Conservation (phyloP, 2,113 vertebrate genomes). For the Etia nguti region DNA sequence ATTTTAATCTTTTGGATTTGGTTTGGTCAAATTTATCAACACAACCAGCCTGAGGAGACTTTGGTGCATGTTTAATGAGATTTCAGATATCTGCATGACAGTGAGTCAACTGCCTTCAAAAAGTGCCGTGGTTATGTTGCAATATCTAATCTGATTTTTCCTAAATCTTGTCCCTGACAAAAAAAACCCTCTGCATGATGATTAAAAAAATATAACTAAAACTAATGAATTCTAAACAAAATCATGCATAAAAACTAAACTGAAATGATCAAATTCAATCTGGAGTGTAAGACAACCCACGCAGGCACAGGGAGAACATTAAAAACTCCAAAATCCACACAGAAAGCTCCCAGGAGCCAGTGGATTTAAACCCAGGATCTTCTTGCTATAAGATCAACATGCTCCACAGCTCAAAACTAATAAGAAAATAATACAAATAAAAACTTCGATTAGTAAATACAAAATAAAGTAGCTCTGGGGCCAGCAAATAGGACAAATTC, state of each 20-base stretch:
- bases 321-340: neutral
- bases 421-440: neutral
- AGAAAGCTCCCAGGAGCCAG: neutral
- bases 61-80: neutral
- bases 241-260: neutral
- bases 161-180: neutral
- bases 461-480: neutral
- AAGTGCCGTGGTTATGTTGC: neutral
- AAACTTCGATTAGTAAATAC: neutral
- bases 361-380: neutral
- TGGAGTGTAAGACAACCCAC: neutral
- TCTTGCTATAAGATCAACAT: neutral
- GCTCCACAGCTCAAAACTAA: neutral
- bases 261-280: neutral
- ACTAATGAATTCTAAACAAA: neutral
- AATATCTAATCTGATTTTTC: neutral
- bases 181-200: accelerated
- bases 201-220: neutral
- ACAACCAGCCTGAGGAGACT: neutral
- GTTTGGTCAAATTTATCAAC: neutral
- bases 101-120: neutral
- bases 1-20: neutral
- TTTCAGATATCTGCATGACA: neutral
- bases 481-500: neutral
- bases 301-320: neutral